Base-by-base conservation (phyloP, 2,113 vertebrate genomes). In the Xiphophorus couchianus region DNA sequence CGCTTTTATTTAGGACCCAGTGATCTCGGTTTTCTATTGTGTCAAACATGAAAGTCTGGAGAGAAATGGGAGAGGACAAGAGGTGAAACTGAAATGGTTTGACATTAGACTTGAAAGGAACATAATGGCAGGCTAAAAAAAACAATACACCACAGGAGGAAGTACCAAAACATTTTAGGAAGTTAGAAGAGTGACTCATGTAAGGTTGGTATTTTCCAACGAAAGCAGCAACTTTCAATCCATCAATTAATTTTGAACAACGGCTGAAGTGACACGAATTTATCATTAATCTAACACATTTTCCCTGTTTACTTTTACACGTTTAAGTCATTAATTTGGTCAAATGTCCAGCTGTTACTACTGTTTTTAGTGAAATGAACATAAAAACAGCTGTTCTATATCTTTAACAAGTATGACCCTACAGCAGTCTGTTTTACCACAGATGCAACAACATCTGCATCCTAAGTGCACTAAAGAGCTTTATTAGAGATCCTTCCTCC, bases 71-170 rank as follows among this genome's bases (percentile, higher is more conserved):
- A 73, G 65, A 22, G 39, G 29, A 42, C 30, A 54, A 64, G 64
- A 62, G 71, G 79, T 65, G 69, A 69, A 74, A 66, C 48, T 76
- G 71, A 83, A 81, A 80, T 44, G 48, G 30, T 66, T 81, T 76
- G 66, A 78, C 77, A 64, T 84, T 64, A 69, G 71, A 71, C 69
- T 62, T 60, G 66, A 83, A 54, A 76, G 72, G 39, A 83, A 72
- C 72, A 60, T 76, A 68, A 86, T 64, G 63, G 51, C 19, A 29
- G 22, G 29, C 3, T 60, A 19, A 29, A 54, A 35, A 37, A 65
- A 76, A 85, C 72, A 84, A 77, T 30, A 19, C 31, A 39, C 14
- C 29, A 11, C 66, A 39, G 68, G 51, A 63, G 31, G 65, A 67
- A 44, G 64, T 33, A 58, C 4, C 30, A 54, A 54, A 29, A 44